Base-by-base conservation (phyloP, 2,113 vertebrate species). In the Globicephala melas region DNA sequence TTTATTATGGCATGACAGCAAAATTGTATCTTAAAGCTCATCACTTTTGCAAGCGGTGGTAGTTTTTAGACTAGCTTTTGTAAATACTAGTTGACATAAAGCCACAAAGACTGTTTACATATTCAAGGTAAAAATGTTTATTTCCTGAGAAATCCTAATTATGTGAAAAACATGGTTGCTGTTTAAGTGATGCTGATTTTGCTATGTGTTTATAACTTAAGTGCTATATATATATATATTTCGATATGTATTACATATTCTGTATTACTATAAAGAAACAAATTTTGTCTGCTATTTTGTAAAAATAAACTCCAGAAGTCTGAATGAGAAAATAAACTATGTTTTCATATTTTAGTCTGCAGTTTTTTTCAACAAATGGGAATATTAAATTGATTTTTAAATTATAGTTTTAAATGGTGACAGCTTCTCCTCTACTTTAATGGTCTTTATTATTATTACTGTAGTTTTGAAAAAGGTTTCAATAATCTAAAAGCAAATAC, bases 1-100 rank as follows among this genome's bases (percentile, higher is more conserved):
- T 97, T 98, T 98, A 92, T 81, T 97, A 97, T 94, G 98, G 98
- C 98, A 98, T 98, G 98, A 96, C 96, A 97, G 98, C 98, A 98
- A 98, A 87, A 97, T 87, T 97, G 77, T 98, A 96, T 96, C 95
- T 96, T 96, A 84, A 96, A 98, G 97, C 97, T 98, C 97, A 97
- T 86, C 94, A 93, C 98, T 98, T 98, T 97, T 98, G 96, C 96
- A 98, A 97, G 96, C 97, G 94, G 62, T 93, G 93, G 89, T 97
- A 96, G 97, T 98, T 98, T 98, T 98, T 98, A 97, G 84, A 95
- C 92, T 97, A 93, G 95, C 89, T 96, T 98, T 98, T 98, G 97
- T 98, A 98, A 97, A 98, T 98, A 97, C 74, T 98, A 94, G 83
- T 53, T 95, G 94, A 93, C 91, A 97, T 97, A 91, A 96, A 98